A percentile compares a stretch with the other conserved stretches of the same genome.
Evolutionary conservation across 2,113 vertebrate genomes (phyloP).

Genomic region (Laticauda laticaudata): DNA sequence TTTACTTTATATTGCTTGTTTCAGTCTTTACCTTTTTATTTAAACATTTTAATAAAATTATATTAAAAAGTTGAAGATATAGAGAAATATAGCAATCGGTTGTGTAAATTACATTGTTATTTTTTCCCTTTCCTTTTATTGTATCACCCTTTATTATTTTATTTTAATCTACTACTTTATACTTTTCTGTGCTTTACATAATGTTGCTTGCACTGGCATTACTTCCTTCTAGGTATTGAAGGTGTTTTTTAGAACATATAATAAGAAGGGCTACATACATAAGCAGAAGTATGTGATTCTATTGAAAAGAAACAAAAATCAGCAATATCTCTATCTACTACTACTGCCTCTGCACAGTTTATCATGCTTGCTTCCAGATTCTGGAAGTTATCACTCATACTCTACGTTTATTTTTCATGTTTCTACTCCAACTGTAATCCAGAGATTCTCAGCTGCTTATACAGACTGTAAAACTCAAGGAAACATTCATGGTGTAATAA

Average conservation of each 20-base stretch:
- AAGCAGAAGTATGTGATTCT: background rate
- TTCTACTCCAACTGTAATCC: background rate
- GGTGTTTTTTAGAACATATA: background rate
- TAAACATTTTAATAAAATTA: background rate
- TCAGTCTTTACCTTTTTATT: background rate
- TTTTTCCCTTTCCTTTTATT: background rate
- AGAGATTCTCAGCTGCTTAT: background rate
- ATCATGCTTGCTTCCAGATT: background rate
- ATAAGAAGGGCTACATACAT: background rate
- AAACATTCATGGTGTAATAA: background rate
- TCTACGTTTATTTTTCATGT: background rate
- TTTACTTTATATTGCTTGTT: background rate
- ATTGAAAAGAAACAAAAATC: background rate
- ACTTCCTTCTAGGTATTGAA: background rate
- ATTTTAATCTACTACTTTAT: background rate
- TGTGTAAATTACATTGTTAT: background rate
- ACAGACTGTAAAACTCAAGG: background rate
- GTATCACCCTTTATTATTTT: background rate
- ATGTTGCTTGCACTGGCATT: background rate
- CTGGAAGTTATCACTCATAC: background rate
- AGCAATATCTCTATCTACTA: background rate
- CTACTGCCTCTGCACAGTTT: background rate
- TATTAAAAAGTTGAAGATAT: background rate
- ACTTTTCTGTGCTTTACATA: background rate
- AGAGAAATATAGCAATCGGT: background rate